Evolutionary conservation across 2,888 invertebrate genomes (phyloP), one percentile per base, ranked within the genome.

Genomic region (Sipha maydis): DNA sequence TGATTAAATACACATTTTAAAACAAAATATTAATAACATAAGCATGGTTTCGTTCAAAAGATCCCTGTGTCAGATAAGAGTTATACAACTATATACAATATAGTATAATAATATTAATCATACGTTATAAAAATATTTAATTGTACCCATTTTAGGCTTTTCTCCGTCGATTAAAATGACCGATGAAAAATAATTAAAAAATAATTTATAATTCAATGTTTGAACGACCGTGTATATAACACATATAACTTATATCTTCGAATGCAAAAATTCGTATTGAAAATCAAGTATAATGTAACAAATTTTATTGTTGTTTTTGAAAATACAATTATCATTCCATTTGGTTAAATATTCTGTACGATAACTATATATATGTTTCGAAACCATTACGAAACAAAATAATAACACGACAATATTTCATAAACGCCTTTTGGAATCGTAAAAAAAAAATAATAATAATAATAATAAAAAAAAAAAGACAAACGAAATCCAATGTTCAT

Each of bases 401-500:
- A 80, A 80, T 67, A 80, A 80, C 56, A 48, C 76, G 73, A 86
- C 56, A 61, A 38, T 73, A 86, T 80, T 86, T 80, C 79, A 86
- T 80, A 71, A 85, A 86, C 79, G 80, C 80, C 73, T 80, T 56
- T 80, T 7, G 75, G 56, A 80, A 82, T 80, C 67, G 75, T 88
- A 88, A 75, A 79, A 67, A 86, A 77, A 25, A 14, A 56, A n/a
- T 14, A 56, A n/a, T 21, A 56, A 56, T 75, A 38, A 75, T 75
- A 75, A 75, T 38, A 56, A 56, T 21, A 77, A 77, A 14, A 78
- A 38, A 76, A 76, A 48, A 77, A 48, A 54, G 28, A 85, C 69
- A 85, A 78, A 85, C 67, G 76, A 77, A 85, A 76, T 67, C 85
- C 85, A 78, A 82, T 82, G 80, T 82, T 82, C 80, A 75, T 82